Base-by-base conservation (phyloP, 2,797 vertebrate species). In the Macropus fuliginosus region DNA sequence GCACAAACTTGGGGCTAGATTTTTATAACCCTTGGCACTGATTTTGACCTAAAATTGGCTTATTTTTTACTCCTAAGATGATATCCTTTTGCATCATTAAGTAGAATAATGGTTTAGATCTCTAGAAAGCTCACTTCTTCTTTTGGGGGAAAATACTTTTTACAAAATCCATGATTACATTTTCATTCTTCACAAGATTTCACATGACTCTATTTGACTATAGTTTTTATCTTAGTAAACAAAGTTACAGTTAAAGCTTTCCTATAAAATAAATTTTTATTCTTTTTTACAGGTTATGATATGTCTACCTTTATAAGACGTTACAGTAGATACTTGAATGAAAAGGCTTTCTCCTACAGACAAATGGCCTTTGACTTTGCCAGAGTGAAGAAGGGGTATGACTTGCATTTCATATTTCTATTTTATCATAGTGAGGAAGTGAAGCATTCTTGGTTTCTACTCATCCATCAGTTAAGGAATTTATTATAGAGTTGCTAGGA, bases 281-380 rank as follows among this genome's bases (percentile, higher is more conserved):
- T 93, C 27, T 40, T 93, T 92, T 66, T 93, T 96, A 16, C 97
- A 99, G 99, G 99, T 98, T 99, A 99, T 97, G 99, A 99, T 98
- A 99, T 99, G 99, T 99, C 99, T 91, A 99, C 99, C 91, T 99
- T 99, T 98, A 99, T 99, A 99, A 99, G 99, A 98, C 99, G 99
- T 96, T 99, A 99, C 92, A 99, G 99, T 97, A 99, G 99, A 97
- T 99, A 99, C 97, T 99, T 99, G 98, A 99, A 99, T 95, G 99
- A 99, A 98, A 99, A 99, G 98, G 99, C 99, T 5, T 99, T 99
- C 95, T 99, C 99, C 92, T 99, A 99, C 98, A 99, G 99, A 95
- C 99, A 99, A 98, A 99, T 99, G 99, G 99, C 99, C 97, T 99
- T 99, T 98, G 99, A 99, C 98, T 99, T 99, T 98, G 99, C 99